A percentile compares a stretch with the other conserved stretches of the same genome.
These are phyloP conservation scores for Rugalucina vietnamica DNA, from an alignment of 2,888 invertebrate species.

Conservation along the genomic window DNA sequence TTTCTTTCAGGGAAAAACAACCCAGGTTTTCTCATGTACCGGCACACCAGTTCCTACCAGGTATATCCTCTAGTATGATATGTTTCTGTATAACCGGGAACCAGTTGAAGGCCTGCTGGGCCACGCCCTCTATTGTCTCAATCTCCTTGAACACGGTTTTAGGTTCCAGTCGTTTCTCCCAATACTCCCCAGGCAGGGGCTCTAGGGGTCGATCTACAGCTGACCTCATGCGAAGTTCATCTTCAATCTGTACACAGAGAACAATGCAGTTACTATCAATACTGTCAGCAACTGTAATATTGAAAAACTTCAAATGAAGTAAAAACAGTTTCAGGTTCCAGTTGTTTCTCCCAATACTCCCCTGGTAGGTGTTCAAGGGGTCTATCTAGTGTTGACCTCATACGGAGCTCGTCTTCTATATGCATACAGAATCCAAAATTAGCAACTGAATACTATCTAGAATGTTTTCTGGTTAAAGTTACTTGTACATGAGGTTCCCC, in stretches of 20 bases:
- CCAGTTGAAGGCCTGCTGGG: constrained; percentile 87
- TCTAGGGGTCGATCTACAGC: constrained; percentile 81
- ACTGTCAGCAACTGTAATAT: too few relatives aligned
- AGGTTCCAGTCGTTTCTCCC: constrained; percentile 85
- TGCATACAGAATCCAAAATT: not conserved
- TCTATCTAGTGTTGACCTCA: constrained; percentile 85
- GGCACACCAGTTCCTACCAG: constrained; percentile 69
- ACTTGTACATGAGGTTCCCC: too few relatives aligned
- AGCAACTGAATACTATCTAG: too few relatives aligned
- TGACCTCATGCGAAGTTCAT: constrained; percentile 88
- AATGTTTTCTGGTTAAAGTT: too few relatives aligned
- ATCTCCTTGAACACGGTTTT: constrained; percentile 89
- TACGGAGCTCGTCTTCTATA: constrained; percentile 90
- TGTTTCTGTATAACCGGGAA: constrained; percentile 92
- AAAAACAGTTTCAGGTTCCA: too few relatives aligned
- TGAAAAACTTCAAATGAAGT: too few relatives aligned
- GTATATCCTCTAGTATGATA: constrained; percentile 91
- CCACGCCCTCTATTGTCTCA: constrained; percentile 85
- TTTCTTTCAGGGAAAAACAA: too few relatives aligned
- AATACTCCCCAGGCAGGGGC: constrained; percentile 76
- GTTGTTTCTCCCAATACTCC: constrained; percentile 77
- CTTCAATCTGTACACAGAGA: constrained; percentile 86
- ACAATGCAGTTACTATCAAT: too few relatives aligned
- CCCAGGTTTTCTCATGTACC: too few relatives aligned
- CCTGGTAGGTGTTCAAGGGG: constrained; percentile 75